A percentile compares a stretch with the other conserved stretches of the same genome.
Conservation (phyloP, 2,888 invertebrate genomes). For the Machimus atricapillus region DNA sequence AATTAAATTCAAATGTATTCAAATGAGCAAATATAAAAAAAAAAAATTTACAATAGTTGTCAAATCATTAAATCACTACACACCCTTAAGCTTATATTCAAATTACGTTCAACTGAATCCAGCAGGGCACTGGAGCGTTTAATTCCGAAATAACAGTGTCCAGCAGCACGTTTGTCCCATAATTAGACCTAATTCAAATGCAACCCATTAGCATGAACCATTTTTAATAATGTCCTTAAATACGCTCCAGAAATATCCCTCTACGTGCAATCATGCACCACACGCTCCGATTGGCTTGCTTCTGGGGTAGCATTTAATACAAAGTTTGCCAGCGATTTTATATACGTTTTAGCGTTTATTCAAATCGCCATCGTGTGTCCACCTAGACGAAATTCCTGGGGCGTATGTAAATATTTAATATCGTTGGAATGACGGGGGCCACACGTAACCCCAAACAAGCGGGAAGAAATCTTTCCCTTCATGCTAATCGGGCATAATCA, state of each 20-base stretch:
- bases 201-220: not conserved
- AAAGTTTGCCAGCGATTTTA: not conserved
- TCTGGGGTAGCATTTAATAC: not conserved
- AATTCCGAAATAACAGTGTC: not conserved
- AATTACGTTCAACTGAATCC: not conserved
- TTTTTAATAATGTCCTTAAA: not conserved
- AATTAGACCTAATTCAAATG: not conserved
- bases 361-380: not conserved
- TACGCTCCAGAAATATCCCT: not conserved
- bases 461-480: not conserved
- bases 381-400: not conserved
- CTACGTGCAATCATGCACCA: not conserved
- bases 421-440: not conserved
- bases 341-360: not conserved
- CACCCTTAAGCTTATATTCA: not conserved
- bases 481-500: not conserved
- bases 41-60: not conserved
- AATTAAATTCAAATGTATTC: not conserved
- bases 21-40: not conserved
- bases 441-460: not conserved
- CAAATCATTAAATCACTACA: not conserved
- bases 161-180: not conserved
- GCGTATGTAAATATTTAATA: not conserved
- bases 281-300: not conserved
- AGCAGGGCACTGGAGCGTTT: not conserved